Conservation (phyloP, 1,140 invertebrate species). For the Chlorops oryzae region DNA sequence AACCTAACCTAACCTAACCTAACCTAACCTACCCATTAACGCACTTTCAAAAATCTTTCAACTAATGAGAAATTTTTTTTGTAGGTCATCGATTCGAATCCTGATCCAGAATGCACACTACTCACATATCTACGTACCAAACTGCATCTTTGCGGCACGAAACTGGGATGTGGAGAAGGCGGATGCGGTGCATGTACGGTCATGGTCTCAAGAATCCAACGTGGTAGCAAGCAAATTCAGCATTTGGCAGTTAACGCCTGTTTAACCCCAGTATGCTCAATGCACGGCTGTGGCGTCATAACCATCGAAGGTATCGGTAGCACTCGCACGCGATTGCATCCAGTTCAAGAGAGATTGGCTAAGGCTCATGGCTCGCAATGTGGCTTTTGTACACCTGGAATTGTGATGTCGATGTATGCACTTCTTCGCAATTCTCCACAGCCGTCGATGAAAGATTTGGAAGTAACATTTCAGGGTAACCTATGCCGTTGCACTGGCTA, state of each 20-base stretch:
- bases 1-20: too few relatives aligned
- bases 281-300: slow-evolving; percentile 80
- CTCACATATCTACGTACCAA: slow-evolving; percentile 77
- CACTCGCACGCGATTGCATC: slow-evolving; percentile 64
- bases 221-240: slow-evolving; percentile 61
- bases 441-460: slow-evolving; percentile 66
- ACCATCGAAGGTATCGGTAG: slow-evolving; percentile 85
- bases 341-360: slow-evolving; percentile 79
- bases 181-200: slow-evolving; percentile 92
- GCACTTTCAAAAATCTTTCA: too few relatives aligned
- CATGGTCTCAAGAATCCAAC: slow-evolving; percentile 74
- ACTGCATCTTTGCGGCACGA: slow-evolving; percentile 77
- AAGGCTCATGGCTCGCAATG: slow-evolving; percentile 86
- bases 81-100: slow-evolving; percentile 64
- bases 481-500: slow-evolving; percentile 88
- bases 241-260: slow-evolving; percentile 88
- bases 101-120: slow-evolving; percentile 81
- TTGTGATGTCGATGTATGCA: slow-evolving; percentile 92
- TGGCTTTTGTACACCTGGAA: slow-evolving; percentile 86
- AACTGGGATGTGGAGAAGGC: slow-evolving; percentile 87
- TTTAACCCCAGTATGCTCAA: slow-evolving; percentile 71
- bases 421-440: slow-evolving; percentile 62
- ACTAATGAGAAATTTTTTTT: too few relatives aligned
- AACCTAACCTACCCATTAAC: too few relatives aligned
- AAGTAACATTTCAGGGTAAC: slow-evolving; percentile 83